A percentile compares a stretch with the other conserved stretches of the same genome.
Conservation (phyloP, 2,113 vertebrate species). For the human region GRCh38 chr16:77620001-77620500, state of each 20-base stretch:
- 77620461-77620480: too few relatives aligned
- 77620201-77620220: not conserved
- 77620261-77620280: not conserved
- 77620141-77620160: not conserved
- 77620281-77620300: not conserved
- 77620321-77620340: not conserved
- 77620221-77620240: too few relatives aligned
- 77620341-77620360: not conserved
- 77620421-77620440: not conserved
- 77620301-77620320: not conserved
- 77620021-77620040: not conserved
- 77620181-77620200: not conserved
- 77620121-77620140: not conserved
- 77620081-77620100: not conserved
- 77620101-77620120: not conserved
- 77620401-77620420: not conserved
- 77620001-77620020: not conserved
- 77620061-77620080: not conserved
- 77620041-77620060: not conserved
- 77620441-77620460: not conserved
- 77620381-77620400: not conserved
- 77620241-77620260: not conserved
- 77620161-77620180: not conserved
- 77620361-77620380: not conserved
- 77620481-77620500: too few relatives aligned